Evolutionary conservation across 1,140 invertebrate species (phyloP), one percentile per base, ranked within the genome.

Genomic region (Sitodiplosis mosellana): DNA sequence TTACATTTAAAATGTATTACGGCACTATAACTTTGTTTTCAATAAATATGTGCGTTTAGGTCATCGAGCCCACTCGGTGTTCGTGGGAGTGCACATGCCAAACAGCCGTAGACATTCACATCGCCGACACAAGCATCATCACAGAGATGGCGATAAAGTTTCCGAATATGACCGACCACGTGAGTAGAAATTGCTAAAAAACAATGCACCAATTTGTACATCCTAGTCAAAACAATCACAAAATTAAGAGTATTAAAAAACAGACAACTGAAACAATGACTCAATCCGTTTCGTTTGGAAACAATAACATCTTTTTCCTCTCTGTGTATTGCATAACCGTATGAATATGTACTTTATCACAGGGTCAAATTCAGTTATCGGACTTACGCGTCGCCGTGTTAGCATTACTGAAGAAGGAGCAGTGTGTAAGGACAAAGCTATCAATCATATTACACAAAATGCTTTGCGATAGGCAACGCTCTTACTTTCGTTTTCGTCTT

Each of bases 41-140:
- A n/a, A n/a, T n/a, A n/a, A n/a, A n/a, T n/a, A n/a, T n/a, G n/a
- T n/a, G n/a, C n/a, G n/a, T n/a, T n/a, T 67, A 89, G 87, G 86
- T 66, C 87, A 90, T 67, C 75, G 86, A 54, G 84, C 83, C 48
- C 86, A 89, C 62, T 86, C 83, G 10, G 81, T 90, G 18, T 90
- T 87, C 64, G 83, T 89, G 55, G 86, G 87, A 5, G 83, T 90
- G 11, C 86, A 88, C 68, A 73, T 88, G 52, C 86, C 83, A 1
- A 75, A 77, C 3, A 76, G 78, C 56, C 73, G 81, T 53, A 72
- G 81, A 48, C 83, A 84, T 56, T 76, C 75, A 2, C 77, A 81
- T 54, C 71, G 81, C 21, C 77, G 83, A 54, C 83, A 84, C 65
- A 82, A 83, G 58, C 81, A 82, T 58, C 61, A 84, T 54, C 78